Evolutionary conservation across 2,113 vertebrate species (phyloP).

Genomic region (Labeo rohita): DNA sequence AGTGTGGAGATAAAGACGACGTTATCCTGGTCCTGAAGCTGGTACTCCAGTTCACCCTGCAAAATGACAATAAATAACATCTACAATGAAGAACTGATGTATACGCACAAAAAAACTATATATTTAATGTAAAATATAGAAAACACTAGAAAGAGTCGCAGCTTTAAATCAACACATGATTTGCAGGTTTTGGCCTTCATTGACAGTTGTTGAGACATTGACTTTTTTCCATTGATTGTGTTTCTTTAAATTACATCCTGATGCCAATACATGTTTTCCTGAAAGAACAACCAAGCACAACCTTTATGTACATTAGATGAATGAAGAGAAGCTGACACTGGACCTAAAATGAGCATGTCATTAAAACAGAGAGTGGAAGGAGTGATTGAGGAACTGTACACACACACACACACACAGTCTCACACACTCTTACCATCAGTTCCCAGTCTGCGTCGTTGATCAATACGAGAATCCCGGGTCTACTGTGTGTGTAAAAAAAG

Average conservation of each 20-base stretch:
- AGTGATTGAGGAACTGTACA: slow-evolving; percentile 23
- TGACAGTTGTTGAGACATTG: slow-evolving; percentile 48
- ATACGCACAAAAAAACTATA: not conserved
- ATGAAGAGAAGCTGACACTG: slow-evolving; percentile 15
- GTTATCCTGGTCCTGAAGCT: slow-evolving; percentile 90
- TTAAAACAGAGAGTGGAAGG: slow-evolving; percentile 43
- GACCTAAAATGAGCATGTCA: slow-evolving; percentile 39
- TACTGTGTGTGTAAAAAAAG: slow-evolving; percentile 76
- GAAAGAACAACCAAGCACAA: slow-evolving; percentile 30
- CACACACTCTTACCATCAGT: slow-evolving; percentile 87
- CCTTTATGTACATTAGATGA: slow-evolving; percentile 28
- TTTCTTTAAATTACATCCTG: slow-evolving; percentile 55
- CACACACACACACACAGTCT: slow-evolving; percentile 47
- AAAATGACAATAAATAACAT: not conserved
- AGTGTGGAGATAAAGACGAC: slow-evolving; percentile 96
- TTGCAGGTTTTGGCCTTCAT: slow-evolving; percentile 48
- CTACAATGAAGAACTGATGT: not conserved
- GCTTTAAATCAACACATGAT: slow-evolving; percentile 50
- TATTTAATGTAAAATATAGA: slow-evolving; percentile 23
- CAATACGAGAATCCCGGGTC: slow-evolving; percentile 96
- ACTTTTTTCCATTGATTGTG: slow-evolving; percentile 52
- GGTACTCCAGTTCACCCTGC: slow-evolving; percentile 93
- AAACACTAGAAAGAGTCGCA: slow-evolving; percentile 14
- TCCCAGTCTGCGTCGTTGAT: slow-evolving; percentile 99
- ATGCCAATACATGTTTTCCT: slow-evolving; percentile 49